Conservation (phyloP, 2,797 vertebrate species). For the Pteronotus mesoamericanus region DNA sequence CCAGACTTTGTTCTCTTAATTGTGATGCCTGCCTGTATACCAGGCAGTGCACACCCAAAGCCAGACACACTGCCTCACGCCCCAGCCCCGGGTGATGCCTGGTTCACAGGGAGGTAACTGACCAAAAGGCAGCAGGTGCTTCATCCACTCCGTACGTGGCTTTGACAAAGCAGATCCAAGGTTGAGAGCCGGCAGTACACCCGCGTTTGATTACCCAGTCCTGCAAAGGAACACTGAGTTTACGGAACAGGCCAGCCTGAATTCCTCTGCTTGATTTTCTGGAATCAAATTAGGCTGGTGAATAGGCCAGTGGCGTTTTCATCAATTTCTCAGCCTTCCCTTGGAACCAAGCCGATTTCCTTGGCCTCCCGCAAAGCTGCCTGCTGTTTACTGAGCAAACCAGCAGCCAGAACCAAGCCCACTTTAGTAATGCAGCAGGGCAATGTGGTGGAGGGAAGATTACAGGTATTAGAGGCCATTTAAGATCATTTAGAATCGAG, state of each 20-base stretch:
- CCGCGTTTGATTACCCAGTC: background rate
- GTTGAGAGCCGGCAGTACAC: background rate
- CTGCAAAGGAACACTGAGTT: conserved; percentile 8
- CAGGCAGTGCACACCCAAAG: background rate
- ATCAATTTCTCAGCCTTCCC: conserved; percentile 33
- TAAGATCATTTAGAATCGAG: conserved; percentile 68
- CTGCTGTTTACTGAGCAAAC: conserved; percentile 48
- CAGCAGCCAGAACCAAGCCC: background rate
- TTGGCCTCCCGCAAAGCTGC: background rate
- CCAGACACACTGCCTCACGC: fast-evolving
- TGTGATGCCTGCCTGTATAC: background rate
- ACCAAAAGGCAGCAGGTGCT: background rate
- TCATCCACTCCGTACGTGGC: background rate
- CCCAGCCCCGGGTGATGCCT: background rate
- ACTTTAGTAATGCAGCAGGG: background rate
- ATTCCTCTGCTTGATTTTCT: conserved; percentile 36
- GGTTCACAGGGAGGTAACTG: background rate
- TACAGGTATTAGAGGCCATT: conserved; percentile 68
- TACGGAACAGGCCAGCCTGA: background rate
- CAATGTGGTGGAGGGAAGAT: conserved; percentile 47
- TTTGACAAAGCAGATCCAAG: background rate
- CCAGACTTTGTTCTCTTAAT: background rate
- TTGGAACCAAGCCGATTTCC: conserved; percentile 48
- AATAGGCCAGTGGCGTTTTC: conserved; percentile 22
- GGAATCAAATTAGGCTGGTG: conserved; percentile 48